These are phyloP conservation scores for Drosophila ohnishii DNA, from an alignment of 1,140 invertebrate species.

Conservation along the genomic window DNA sequence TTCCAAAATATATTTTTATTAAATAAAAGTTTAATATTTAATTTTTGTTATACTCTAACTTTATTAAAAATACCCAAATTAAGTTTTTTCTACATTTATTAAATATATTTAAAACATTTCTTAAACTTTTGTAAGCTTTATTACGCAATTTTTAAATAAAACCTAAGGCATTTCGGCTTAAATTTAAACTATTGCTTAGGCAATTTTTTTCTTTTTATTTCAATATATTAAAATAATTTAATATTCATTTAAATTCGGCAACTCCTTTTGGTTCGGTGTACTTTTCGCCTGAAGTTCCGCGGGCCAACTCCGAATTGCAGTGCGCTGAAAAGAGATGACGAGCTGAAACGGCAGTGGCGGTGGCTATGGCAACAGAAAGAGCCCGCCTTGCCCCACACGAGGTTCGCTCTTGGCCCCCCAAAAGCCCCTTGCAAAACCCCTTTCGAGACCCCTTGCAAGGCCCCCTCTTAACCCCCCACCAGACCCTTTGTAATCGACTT, in stretches of 20 bases:
- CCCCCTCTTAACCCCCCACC: conserved; percentile 1
- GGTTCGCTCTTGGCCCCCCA: conserved; percentile 24
- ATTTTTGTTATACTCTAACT: no score
- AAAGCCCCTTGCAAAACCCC: conserved; percentile 12
- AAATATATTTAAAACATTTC: no score
- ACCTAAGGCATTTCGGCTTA: no score
- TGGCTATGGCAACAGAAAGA: conserved; percentile 67
- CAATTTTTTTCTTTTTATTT: no score
- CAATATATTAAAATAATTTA: background rate
- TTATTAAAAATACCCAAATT: no score
- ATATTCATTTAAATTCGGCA: background rate
- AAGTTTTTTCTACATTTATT: no score
- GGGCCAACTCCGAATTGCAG: conserved; percentile 41
- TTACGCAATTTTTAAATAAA: no score
- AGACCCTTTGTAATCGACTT: conserved; percentile 36
- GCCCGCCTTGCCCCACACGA: conserved; percentile 28
- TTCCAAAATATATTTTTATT: no score
- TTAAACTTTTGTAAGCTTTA: no score
- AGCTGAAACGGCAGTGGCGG: conserved; percentile 53
- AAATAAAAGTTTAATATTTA: no score
- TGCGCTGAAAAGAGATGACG: conserved; percentile 63
- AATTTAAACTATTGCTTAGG: no score
- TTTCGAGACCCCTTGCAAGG: background rate
- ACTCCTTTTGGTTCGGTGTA: conserved; percentile 11
- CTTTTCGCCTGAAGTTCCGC: conserved; percentile 20